Evolutionary conservation across 2,888 invertebrate genomes (phyloP), one percentile per base, ranked within the genome.

Genomic region (Catocala nupta): DNA sequence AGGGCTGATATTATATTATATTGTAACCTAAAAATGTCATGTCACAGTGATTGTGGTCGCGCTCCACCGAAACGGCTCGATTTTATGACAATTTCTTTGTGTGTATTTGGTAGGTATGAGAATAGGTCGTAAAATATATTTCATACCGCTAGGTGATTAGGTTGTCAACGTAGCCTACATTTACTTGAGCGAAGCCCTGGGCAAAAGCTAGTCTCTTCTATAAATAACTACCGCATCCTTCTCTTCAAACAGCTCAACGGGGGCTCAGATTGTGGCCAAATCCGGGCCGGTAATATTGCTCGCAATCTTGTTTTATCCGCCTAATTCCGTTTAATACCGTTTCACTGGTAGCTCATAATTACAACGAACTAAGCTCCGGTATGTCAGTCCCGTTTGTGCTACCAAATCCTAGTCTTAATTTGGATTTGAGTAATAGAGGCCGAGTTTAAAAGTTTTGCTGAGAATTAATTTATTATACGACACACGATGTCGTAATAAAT

Each of bases 291-390:
- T 80, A 77, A 83, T 85, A 82, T 83, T 81, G 77, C 82, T 80
- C 80, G 80, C 84, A 83, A 81, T 81, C 85, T 80, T 78, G 81
- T 80, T 77, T 77, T 77, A 83, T 81, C 81, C 77, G 62, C 77
- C 80, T 83, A 81, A 83, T 83, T 80, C 84, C 74, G 57, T 79
- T 82, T 85, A 81, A 76, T 70, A 75, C 70, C 70, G 72, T 77
- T 77, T 75, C 70, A 73, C 75, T 77, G 73, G 69, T 67, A 67
- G 71, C 66, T 76, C 71, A 77, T 77, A 78, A 77, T 77, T 77
- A 76, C 77, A 78, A 65, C 68, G 53, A 62, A 68, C 61, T 68
- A 75, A 77, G 71, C 73, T 58, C 61, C 58, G 73, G 64, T 65
- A 72, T 63, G 70, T 67, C 63, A 64, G 68, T 52, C 50, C 61